Conservation (phyloP, 2,113 vertebrate species). For the Anarrhichthys ocellatus region DNA sequence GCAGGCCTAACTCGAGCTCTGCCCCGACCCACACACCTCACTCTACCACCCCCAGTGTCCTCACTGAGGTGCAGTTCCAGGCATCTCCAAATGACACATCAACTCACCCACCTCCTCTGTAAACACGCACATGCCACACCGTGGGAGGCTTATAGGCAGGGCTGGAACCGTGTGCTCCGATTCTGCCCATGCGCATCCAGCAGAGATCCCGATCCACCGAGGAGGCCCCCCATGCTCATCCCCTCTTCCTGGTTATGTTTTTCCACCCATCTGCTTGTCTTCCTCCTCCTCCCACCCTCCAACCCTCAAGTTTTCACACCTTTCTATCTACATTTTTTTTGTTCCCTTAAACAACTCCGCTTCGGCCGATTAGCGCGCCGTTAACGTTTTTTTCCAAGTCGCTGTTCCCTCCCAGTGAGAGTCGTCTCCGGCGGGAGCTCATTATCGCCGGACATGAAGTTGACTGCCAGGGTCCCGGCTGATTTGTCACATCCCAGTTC, state of each 20-base stretch:
- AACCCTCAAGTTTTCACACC: constrained; percentile 6
- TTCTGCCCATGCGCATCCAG: constrained; percentile 48
- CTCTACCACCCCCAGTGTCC: neutral
- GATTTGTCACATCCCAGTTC: constrained; percentile 74
- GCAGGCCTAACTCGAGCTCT: neutral
- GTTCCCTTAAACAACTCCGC: neutral
- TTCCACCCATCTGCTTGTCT: constrained; percentile 52
- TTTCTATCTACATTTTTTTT: neutral
- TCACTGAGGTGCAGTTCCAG: constrained; percentile 18
- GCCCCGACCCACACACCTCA: neutral
- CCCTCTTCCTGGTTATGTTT: constrained; percentile 42
- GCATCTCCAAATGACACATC: constrained; percentile 53
- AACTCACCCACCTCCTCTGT: constrained; percentile 43
- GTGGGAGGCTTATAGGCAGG: constrained; percentile 57
- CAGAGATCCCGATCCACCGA: constrained; percentile 27
- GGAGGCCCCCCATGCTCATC: constrained; percentile 33
- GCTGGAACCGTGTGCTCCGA: constrained; percentile 49
- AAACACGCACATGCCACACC: constrained; percentile 26
- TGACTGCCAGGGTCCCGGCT: constrained; percentile 74
- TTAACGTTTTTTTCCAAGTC: constrained; percentile 45
- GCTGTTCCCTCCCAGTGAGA: constrained; percentile 42
- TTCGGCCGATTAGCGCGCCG: constrained; percentile 52
- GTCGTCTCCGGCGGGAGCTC: constrained; percentile 75
- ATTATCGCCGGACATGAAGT: constrained; percentile 80
- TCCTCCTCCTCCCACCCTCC: constrained; percentile 3